A percentile compares a stretch with the other conserved stretches of the same genome.
phyloP scores from a whole-genome alignment of 2,888 invertebrate genomes.

The Parnassius apollo region DNA sequence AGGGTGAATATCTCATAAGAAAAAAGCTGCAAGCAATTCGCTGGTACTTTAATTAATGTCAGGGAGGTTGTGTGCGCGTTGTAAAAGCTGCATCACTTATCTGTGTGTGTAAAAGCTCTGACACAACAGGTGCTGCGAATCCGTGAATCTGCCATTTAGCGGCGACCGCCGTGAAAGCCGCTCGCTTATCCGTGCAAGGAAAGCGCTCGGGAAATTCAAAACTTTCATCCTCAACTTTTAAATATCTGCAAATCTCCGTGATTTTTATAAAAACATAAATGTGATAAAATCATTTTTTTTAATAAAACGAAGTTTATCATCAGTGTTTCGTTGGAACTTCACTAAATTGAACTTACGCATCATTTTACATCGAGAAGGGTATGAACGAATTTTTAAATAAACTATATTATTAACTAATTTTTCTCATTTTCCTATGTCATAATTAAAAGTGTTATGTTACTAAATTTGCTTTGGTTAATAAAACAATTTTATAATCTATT shows the following conservation, averaged over 20 bases:
- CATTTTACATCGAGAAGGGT: slow-evolving; percentile 2
- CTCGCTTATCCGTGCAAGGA: slow-evolving; percentile 41
- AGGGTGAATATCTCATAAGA: slow-evolving; percentile 16
- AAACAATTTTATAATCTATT: background rate
- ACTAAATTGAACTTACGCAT: background rate
- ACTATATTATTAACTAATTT: background rate
- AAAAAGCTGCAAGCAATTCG: slow-evolving; percentile 24
- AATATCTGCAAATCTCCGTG: background rate
- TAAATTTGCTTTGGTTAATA: too few species aligned
- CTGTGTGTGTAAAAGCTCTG: slow-evolving; percentile 35
- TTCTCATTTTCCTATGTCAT: too few species aligned
- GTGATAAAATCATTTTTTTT: slow-evolving; percentile 3
- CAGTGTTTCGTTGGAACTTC: slow-evolving; percentile 7
- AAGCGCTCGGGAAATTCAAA: slow-evolving; percentile 30
- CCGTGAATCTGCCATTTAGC: slow-evolving; percentile 47
- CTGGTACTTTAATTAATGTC: slow-evolving; percentile 32
- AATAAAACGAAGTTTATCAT: background rate
- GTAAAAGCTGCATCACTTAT: slow-evolving; percentile 24
- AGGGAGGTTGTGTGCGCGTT: background rate
- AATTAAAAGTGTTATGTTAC: too few species aligned
- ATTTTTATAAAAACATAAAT: background rate
- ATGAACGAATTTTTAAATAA: background rate
- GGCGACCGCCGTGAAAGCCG: slow-evolving; percentile 48
- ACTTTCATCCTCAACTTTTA: slow-evolving; percentile 27
- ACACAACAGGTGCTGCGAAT: slow-evolving; percentile 64